Percentiles rank a stretch among this genome's conserved stretches.
phyloP scores from a whole-genome alignment of 2,888 invertebrate genomes.

The Timema podura region DNA sequence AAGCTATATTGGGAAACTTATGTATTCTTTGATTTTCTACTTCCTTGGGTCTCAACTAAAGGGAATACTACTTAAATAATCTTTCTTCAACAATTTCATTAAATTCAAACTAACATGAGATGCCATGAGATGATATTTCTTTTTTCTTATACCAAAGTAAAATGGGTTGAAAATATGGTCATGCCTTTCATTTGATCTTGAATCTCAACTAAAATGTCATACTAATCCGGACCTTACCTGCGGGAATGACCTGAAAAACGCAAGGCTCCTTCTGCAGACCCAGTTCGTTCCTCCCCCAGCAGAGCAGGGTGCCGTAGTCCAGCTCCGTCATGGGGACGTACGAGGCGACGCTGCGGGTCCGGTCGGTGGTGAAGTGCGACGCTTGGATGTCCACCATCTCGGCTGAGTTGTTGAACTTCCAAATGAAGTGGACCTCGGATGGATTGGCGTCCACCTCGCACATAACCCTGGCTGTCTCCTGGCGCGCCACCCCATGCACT shows the following conservation, averaged over 20 bases:
- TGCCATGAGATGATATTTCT: too few species aligned
- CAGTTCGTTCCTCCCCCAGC: conserved; percentile 70
- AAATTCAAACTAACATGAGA: too few species aligned
- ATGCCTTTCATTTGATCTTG: too few species aligned
- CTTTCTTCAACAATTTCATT: too few species aligned
- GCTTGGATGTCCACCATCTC: conserved; percentile 65
- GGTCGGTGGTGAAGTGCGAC: conserved; percentile 57
- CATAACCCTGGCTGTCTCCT: conserved; percentile 62
- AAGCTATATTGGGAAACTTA: too few species aligned
- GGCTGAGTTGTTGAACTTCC: conserved; percentile 73
- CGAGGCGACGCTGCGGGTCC: conserved; percentile 59
- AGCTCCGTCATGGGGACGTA: conserved; percentile 68
- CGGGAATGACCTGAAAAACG: conserved; percentile 67
- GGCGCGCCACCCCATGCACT: conserved; percentile 67
- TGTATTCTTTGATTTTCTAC: too few species aligned
- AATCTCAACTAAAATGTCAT: too few species aligned
- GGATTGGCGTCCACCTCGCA: conserved; percentile 69
- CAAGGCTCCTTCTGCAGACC: conserved; percentile 69
- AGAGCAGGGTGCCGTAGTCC: conserved; percentile 65
- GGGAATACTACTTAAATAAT: too few species aligned
- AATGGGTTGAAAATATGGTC: too few species aligned
- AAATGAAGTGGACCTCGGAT: conserved; percentile 61
- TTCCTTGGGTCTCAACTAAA: too few species aligned
- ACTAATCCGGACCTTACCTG: conserved; percentile 48
- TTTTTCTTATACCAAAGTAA: too few species aligned